phyloP scores from a whole-genome alignment of 2,888 invertebrate species.

The Rhyacophila evoluta region DNA sequence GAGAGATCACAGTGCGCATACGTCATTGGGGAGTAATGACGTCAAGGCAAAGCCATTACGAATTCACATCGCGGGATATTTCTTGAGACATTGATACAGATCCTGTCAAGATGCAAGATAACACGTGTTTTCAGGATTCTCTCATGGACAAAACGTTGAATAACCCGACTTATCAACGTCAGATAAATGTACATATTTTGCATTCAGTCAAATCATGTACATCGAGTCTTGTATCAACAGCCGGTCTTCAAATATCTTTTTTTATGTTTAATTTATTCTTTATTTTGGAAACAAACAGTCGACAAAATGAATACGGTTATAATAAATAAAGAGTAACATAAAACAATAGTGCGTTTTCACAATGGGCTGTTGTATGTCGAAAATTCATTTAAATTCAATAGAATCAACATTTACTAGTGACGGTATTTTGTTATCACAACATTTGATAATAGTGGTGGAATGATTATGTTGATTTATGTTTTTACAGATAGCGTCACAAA shows the following conservation, averaged over 20 bases:
- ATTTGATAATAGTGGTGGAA: too few species aligned
- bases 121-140: background rate
- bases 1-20: background rate
- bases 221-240: background rate
- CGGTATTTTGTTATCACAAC: too few species aligned
- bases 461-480: too few species aligned
- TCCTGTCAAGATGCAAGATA: constrained; percentile 1
- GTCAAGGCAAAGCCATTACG: background rate
- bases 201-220: background rate
- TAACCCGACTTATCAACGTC: background rate
- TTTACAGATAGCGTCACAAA: too few species aligned
- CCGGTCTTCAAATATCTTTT: background rate
- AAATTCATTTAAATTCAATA: too few species aligned
- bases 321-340: too few species aligned
- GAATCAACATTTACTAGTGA: too few species aligned
- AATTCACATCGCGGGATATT: background rate
- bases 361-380: too few species aligned
- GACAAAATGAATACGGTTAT: too few species aligned
- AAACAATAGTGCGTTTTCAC: too few species aligned
- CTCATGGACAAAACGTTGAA: background rate
- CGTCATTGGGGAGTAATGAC: background rate
- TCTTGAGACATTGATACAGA: background rate
- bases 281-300: too few species aligned
- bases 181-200: background rate
- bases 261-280: too few species aligned